Base-by-base conservation (phyloP, 1,140 invertebrate species). In the Drosophila tristis region DNA sequence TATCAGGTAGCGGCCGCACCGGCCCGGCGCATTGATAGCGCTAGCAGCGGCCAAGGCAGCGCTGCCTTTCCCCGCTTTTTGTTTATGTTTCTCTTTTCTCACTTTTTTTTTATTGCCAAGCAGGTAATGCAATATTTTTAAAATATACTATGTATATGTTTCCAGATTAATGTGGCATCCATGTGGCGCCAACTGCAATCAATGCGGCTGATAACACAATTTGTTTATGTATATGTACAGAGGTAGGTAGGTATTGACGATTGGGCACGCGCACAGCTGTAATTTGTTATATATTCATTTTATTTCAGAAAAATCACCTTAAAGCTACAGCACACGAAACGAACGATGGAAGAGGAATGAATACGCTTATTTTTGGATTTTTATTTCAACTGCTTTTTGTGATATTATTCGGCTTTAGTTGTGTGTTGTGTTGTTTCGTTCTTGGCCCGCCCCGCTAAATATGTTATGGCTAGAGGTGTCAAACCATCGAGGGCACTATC, bases 11-110 rank as follows among this genome's bases (percentile, higher is more conserved):
- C 35, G 3, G 11, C 35, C 35, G 11, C 11, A 48, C 59, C 64
- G 44, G 53, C 80, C 81, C 35, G 80, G 81, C 82, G 78, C 70
- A 87, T 87, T 81, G 82, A 87, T 86, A 86, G 51, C 35, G 35
- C 35, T 39, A 9, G 31, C 51, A 50, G 35, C 47, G 20, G 15
- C 26, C 23, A 31, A 61, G 53, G 26, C 29, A 58, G 49, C 61
- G 51, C 31, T 65, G 53, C 81, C 87, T 87, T 87, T 87, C 78
- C 76, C 39, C 63, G 71, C 29, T 29, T 62, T 86, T 86, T 87
- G 82, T 87, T 87, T 87, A 87, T 87, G 82, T 87, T 87, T 86
- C 53, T 55, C 74, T 31, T 82, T 79, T 87, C 70, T 87, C 70
- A 76, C 65, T 86, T 86, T 74, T 72, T 39, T 25, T 25, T 25